phyloP scores from a whole-genome alignment of 2,888 invertebrate genomes.

The Parascotia fuliginaria region DNA sequence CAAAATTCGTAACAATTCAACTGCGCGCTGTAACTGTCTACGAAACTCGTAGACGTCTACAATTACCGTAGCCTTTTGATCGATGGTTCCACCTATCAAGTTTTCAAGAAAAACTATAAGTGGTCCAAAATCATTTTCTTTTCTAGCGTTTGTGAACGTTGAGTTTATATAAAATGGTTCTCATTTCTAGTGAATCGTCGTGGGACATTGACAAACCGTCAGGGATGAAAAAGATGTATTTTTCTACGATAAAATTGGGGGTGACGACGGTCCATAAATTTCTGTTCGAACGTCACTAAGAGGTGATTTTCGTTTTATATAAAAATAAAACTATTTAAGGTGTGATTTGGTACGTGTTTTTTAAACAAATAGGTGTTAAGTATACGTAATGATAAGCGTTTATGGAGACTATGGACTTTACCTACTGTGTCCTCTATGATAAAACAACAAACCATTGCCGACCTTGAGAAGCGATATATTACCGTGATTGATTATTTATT shows the following conservation, averaged over 20 bases:
- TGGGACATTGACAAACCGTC: constrained; percentile 78
- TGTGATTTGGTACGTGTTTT: constrained; percentile 41
- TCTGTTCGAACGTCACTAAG: constrained; percentile 37
- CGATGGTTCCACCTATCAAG: constrained; percentile 7
- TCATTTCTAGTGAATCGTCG: constrained; percentile 71
- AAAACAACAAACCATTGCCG: no score
- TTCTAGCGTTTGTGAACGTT: constrained; percentile 33
- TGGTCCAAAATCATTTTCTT: constrained; percentile 46
- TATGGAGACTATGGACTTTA: no score
- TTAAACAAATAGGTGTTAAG: constrained; percentile 11
- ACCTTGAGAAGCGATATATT: no score
- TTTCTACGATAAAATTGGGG: constrained; percentile 76
- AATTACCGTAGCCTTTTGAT: constrained; percentile 5
- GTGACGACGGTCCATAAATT: constrained; percentile 56
- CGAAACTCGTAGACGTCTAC: constrained; percentile 3
- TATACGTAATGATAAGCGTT: no score
- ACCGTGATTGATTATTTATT: no score
- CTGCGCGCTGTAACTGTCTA: not conserved
- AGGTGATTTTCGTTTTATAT: constrained; percentile 47
- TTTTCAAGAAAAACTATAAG: constrained; percentile 13
- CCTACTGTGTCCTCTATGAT: no score
- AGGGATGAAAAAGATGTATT: constrained; percentile 79
- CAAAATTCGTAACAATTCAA: no score
- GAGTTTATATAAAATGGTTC: constrained; percentile 73
- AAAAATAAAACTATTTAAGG: constrained; percentile 41